Evolutionary conservation across 2,888 invertebrate species (phyloP), one percentile per base, ranked within the genome.

Genomic region (Tubiluchus corallicola): DNA sequence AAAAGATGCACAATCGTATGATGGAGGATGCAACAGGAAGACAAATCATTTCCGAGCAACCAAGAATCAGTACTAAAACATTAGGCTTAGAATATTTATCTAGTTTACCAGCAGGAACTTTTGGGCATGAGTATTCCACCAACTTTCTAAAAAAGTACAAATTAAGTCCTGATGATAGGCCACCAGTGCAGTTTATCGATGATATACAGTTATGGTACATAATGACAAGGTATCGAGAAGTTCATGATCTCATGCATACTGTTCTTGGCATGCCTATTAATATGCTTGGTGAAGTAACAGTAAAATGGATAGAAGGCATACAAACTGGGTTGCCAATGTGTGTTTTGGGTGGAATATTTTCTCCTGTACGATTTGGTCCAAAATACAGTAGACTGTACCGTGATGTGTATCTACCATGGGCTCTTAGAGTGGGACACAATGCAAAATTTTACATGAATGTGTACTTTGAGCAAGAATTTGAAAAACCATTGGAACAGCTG

Each of bases 321-420:
- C 98, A 99, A 67, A 83, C 82, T 9, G 79, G 76, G 42, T 68
- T 99, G 19, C 98, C 98, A 0, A 94, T 99, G 94, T 94, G 94
- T 59, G 71, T 85, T 48, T 75, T 79, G 43, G 98, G 84, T 17
- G 94, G 84, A 1, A 71, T 94, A 45, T 87, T 90, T 71, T 96
- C 94, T 9, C 83, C 92, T 2, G 68, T 79, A 13, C 71, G 94
- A 52, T 69, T 96, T 13, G 76, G 77, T 54, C 80, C 85, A 45
- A 87, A 82, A 77, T 74, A 68, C 67, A 58, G 54, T 18, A 3
- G 16, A 37, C 17, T 5, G 42, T 94, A 92, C 61, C 57, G 76
- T 1, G 71, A 74, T 9, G 71, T 75, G 56, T 77, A 84, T 62
- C 68, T 90, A 44, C 85, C 84, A 0, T 90, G 87, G 88, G 83